A percentile compares a stretch with the other conserved stretches of the same genome.
phyloP scores from a whole-genome alignment of 2,888 invertebrate genomes.

The Athalia rosae region DNA sequence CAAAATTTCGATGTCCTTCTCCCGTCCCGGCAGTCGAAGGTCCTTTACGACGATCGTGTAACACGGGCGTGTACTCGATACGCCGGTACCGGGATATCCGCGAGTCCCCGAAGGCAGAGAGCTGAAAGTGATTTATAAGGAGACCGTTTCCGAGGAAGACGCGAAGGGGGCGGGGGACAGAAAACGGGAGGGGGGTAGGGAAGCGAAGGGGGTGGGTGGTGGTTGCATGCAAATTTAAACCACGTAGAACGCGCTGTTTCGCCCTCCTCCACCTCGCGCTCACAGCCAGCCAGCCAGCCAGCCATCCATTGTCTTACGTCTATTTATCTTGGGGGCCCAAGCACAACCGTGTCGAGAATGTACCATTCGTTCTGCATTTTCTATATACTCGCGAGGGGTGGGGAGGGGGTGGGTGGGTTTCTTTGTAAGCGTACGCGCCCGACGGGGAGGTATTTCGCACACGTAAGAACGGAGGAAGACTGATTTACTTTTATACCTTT shows the following conservation, averaged over 20 bases:
- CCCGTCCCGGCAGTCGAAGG: not conserved
- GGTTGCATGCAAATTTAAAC: conserved; percentile 69
- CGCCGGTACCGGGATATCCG: not conserved
- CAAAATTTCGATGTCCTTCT: not conserved
- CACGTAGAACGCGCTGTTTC: conserved; percentile 63
- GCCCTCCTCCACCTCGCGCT: conserved; percentile 51
- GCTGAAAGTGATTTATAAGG: conserved; percentile 66
- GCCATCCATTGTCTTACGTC: conserved; percentile 67
- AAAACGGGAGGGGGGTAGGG: conserved; percentile 64
- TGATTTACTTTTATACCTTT: too few relatives aligned
- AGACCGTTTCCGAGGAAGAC: conserved; percentile 48
- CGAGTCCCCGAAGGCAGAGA: conserved; percentile 13
- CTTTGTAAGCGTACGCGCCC: not conserved
- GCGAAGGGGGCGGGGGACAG: not conserved
- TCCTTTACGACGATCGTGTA: too few relatives aligned
- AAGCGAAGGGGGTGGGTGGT: conserved; percentile 62
- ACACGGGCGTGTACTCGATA: not conserved
- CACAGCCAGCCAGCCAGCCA: conserved; percentile 57
- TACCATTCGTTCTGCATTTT: conserved; percentile 41
- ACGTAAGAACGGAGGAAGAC: too few relatives aligned
- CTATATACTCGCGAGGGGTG: conserved; percentile 30
- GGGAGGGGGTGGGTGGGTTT: too few relatives aligned
- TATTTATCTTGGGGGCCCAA: conserved; percentile 63
- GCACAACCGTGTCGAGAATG: conserved; percentile 40
- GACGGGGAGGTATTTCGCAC: not conserved